Evolutionary conservation across 2,888 invertebrate genomes (phyloP).

Genomic region (Caenorhabditis wallacei): DNA sequence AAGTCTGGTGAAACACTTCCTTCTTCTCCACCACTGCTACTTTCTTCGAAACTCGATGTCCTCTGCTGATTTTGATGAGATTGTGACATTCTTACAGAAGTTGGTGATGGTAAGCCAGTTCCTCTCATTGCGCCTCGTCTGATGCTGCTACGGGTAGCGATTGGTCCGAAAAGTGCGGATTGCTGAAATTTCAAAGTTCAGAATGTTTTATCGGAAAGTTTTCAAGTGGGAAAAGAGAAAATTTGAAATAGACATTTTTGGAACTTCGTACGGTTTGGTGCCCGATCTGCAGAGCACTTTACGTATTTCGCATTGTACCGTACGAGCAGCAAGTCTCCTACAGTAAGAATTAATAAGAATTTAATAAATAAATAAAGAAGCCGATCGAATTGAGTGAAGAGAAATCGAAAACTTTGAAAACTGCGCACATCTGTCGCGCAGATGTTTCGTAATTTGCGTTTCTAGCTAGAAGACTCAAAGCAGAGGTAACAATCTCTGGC

Average conservation of each 20-base stretch:
- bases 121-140: conserved; percentile 50
- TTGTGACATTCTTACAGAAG: conserved; percentile 16
- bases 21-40: conserved; percentile 49
- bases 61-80: conserved; percentile 16
- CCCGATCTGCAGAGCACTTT: too few relatives aligned
- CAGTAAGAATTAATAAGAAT: too few relatives aligned
- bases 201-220: not conserved
- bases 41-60: conserved; percentile 49
- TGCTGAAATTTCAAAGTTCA: conserved; percentile 50
- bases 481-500: not conserved
- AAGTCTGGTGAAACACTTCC: conserved; percentile 57
- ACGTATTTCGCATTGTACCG: not conserved
- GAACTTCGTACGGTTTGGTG: too few relatives aligned
- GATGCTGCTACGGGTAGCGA: conserved; percentile 43
- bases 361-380: not conserved
- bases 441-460: conserved; percentile 20
- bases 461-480: conserved; percentile 3
- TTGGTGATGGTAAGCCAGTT: conserved; percentile 46
- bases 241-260: too few relatives aligned
- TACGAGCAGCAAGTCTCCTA: not conserved
- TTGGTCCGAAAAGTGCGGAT: conserved; percentile 59
- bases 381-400: not conserved
- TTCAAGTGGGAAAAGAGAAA: not conserved
- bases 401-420: conserved; percentile 17
- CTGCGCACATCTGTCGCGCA: conserved; percentile 44